A percentile compares a stretch with the other conserved stretches of the same genome.
Conservation (phyloP, 2,888 invertebrate genomes). For the Falcaria lacertinaria region DNA sequence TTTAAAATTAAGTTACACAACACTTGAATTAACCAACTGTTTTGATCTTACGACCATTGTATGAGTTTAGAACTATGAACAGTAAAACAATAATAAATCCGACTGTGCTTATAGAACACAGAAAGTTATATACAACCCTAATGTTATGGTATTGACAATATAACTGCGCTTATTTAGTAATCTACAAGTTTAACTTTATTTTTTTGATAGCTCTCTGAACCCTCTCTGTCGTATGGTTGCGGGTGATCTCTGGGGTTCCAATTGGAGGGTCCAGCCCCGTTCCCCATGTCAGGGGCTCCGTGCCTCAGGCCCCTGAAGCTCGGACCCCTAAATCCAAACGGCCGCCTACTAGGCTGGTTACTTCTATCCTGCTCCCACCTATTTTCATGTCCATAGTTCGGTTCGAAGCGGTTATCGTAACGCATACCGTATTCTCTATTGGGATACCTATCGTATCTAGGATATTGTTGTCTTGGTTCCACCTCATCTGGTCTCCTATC, state of each 20-base stretch:
- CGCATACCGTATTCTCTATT: conserved; percentile 20
- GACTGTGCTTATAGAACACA: too few relatives aligned
- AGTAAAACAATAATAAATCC: too few relatives aligned
- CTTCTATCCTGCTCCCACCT: conserved; percentile 35
- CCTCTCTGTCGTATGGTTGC: conserved; percentile 18
- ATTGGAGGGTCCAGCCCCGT: conserved; percentile 21
- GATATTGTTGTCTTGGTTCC: conserved; percentile 21
- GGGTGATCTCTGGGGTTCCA: conserved; percentile 9
- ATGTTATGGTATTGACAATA: too few relatives aligned
- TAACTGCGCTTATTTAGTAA: too few relatives aligned
- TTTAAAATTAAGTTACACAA: too few relatives aligned
- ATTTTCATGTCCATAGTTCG: conserved; percentile 15
- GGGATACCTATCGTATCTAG: conserved; percentile 35
- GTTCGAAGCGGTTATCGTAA: conserved; percentile 13
- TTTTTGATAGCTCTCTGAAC: conserved; percentile 23
- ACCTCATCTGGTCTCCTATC: conserved; percentile 23
- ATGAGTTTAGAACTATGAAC: neutral
- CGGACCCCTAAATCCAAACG: conserved; percentile 38
- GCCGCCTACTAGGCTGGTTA: conserved; percentile 22
- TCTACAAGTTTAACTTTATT: conserved; percentile 66
- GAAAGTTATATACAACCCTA: conserved; percentile 19
- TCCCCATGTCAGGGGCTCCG: conserved; percentile 22
- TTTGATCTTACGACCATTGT: neutral
- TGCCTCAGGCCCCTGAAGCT: conserved; percentile 33
- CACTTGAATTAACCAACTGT: neutral